These are phyloP conservation scores for Crioceris asparagi DNA, from an alignment of 2,888 invertebrate genomes.

Conservation along the genomic window DNA sequence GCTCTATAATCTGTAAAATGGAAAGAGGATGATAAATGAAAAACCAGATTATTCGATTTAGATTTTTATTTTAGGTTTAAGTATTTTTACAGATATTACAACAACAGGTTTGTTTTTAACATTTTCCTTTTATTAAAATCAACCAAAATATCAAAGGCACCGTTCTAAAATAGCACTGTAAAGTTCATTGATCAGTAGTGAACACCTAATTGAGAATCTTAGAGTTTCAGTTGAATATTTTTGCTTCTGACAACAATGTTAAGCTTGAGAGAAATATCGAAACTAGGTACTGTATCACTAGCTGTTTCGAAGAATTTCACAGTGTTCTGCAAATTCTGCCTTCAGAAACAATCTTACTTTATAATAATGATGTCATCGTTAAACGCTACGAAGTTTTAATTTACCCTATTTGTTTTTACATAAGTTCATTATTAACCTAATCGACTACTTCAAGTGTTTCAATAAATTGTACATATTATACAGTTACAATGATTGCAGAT, in stretches of 20 bases:
- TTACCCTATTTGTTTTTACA: constrained; percentile 25
- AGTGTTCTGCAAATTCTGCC: constrained; percentile 29
- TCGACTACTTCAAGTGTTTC: constrained; percentile 25
- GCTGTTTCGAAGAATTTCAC: constrained; percentile 19
- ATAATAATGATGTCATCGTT: constrained; percentile 12
- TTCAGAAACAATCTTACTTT: constrained; percentile 23
- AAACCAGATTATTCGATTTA: constrained; percentile 13
- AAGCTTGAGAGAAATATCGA: too few species aligned
- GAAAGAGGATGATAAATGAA: constrained; percentile 9
- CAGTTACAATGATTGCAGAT: constrained; percentile 39
- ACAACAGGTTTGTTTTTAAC: constrained; percentile 33
- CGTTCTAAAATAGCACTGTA: constrained; percentile 31
- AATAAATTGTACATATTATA: constrained; percentile 36
- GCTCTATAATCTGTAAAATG: too few species aligned
- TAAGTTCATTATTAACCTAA: constrained; percentile 19
- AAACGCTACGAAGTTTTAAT: constrained; percentile 17
- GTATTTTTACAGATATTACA: constrained; percentile 39
- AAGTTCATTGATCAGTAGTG: constrained; percentile 16
- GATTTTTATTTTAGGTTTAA: constrained; percentile 25
- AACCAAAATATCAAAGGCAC: constrained; percentile 41
- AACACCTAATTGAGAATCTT: background rate
- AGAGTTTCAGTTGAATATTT: too few species aligned
- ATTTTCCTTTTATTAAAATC: constrained; percentile 29
- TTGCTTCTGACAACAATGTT: too few species aligned
- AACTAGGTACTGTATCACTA: too few species aligned